Conservation (phyloP, 2,113 vertebrate genomes). For the Baryphthengus martii region DNA sequence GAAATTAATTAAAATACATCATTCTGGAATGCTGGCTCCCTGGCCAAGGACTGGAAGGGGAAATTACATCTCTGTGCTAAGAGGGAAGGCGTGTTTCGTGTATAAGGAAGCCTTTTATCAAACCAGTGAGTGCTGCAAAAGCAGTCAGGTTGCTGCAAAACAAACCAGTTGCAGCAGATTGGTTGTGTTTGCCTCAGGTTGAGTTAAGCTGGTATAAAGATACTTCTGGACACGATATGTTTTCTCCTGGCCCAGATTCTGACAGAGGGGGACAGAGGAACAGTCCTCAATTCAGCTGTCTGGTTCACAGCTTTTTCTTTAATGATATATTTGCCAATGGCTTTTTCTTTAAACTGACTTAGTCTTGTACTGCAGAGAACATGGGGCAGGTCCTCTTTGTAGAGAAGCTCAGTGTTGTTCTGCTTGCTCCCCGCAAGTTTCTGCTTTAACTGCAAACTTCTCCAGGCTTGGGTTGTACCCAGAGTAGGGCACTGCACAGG, state of each 20-base stretch:
- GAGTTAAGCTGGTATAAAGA: not conserved
- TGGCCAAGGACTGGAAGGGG: slow-evolving; percentile 50
- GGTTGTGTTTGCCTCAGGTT: not conserved
- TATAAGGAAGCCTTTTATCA: not conserved
- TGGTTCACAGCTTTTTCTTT: not conserved
- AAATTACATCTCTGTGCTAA: slow-evolving; percentile 50
- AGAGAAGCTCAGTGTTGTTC: not conserved
- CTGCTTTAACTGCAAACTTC: not conserved
- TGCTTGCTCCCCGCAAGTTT: not conserved
- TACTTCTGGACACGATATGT: not conserved
- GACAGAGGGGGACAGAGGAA: not conserved
- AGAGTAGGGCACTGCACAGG: not conserved
- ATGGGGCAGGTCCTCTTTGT: not conserved
- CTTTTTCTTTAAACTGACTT: not conserved
- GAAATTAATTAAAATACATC: slow-evolving; percentile 68
- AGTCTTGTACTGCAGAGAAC: not conserved
- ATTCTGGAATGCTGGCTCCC: slow-evolving; percentile 59
- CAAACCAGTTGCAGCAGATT: not conserved
- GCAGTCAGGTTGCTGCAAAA: not conserved
- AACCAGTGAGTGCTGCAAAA: not conserved
- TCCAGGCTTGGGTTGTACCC: not conserved
- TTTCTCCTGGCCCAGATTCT: not conserved
- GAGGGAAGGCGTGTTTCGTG: not conserved
- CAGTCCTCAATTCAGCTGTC: not conserved
- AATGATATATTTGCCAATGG: not conserved